Evolutionary conservation across 2,888 invertebrate species (phyloP), one percentile per base, ranked within the genome.

Genomic region (Himalopsyche kuldschensis): DNA sequence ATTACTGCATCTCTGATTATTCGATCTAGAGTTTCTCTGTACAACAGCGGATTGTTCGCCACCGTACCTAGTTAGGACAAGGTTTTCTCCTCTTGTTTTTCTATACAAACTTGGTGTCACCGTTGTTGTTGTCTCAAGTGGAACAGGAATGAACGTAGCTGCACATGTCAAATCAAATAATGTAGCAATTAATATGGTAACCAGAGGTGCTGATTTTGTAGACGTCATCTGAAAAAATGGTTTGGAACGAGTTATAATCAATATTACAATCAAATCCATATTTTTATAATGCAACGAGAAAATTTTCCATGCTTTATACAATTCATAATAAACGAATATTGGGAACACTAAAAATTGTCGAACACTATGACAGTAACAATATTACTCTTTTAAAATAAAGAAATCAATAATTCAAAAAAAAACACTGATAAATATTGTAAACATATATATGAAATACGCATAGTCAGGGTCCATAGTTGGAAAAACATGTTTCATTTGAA

Each of bases 71-170:
- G 82, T 75, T 15, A 85, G 41, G 75, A 81, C 83, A 32, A 85
- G 63, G 10, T 76, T 77, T 27, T 82, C 82, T 32, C 41, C 79
- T 15, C 79, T 82, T 8, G 81, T 55, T 32, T 84, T 79, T 20
- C 80, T 48, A 46, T 82, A 78, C n/a, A 86, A 63, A 15, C 84
- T 76, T 5, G 85, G 82, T 24, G 76, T 55, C 17, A 48, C 15
- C 30, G 82, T 32, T 20, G 84, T 85, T 41, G 82, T 84, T 27
- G 84, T 76, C 20, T 83, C 48, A 11, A 86, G 82, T 4, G 86
- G 86, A 24, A 86, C 86, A 24, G 86, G 86, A 10, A 86, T 84
- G 32, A 86, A 86, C 2, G 85, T 86, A 10, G 78, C 82, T n/a
- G 84, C 80, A 11, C 5, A 31, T 31, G 55, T 80, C 31, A 55